Evolutionary conservation across 1,140 invertebrate species (phyloP), one percentile per base, ranked within the genome.

Genomic region (Venustaconcha ellipsiformis): DNA sequence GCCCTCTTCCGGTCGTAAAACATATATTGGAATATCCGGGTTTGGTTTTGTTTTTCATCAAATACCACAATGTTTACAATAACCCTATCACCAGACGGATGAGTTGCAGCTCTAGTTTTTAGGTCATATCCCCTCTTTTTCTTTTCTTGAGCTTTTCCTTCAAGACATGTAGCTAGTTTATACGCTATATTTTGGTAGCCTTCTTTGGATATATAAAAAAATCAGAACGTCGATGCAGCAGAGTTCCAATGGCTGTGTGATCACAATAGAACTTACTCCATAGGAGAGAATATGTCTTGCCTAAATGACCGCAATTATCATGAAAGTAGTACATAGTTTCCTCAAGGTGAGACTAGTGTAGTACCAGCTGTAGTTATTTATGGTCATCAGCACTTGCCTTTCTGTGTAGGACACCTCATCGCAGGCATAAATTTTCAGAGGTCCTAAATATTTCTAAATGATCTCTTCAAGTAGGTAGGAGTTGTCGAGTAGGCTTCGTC

Each of bases 101-200:
- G 14, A 30, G 57, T 67, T 55, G 57, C 62, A 13, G n/a, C 72
- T 62, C 58, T 59, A 56, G 68, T 71, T 67, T 66, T 78, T 60
- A 23, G 70, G 62, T 79, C 72, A 57, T 79, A 79, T 26, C 58
- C 58, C 20, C 64, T 55, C 72, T 79, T 70, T 30, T 71, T 58
- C 26, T 57, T 57, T 1, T 13, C 23, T n/a, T 60, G 26, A 30
- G 26, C 4, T 30, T 30, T 30, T 30, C 26, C 26, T 30, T 30
- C 4, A 30, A 30, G 26, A 30, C 26, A 30, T 30, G 26, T 30
- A 2, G 26, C 26, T 0, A 30, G 26, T 30, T 30, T 30, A 2
- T 30, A 66, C 62, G 73, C 23, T 13, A 78, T 78, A 58, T 72
- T 66, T 13, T 20, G 5, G 26, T 60, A 72, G 13, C 59, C 56